Conservation (phyloP, 2,113 vertebrate species). For the Dromiciops gliroides region DNA sequence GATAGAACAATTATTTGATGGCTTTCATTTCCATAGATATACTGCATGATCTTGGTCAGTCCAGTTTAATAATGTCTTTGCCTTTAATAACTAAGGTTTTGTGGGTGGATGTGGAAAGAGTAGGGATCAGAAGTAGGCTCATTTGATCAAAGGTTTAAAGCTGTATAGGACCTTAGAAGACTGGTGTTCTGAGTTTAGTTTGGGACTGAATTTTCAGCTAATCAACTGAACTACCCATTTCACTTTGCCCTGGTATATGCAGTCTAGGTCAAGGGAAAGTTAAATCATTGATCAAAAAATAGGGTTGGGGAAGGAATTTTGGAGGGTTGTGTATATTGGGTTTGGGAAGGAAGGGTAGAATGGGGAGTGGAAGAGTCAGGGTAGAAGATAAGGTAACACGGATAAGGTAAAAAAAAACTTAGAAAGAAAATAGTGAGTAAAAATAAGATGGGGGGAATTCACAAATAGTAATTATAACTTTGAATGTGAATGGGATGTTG, state of each 20-base stretch:
- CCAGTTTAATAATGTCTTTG: not conserved
- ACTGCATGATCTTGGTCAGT: not conserved
- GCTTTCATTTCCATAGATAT: not conserved
- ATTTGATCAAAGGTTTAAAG: not conserved
- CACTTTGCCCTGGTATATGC: not conserved
- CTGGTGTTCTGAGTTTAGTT: conserved; percentile 6
- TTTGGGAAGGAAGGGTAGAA: too few species aligned
- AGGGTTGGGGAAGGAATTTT: not conserved
- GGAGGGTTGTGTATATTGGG: too few species aligned
- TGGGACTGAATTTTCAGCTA: not conserved
- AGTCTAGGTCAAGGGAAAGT: not conserved
- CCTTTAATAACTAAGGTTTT: not conserved
- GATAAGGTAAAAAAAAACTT: not conserved
- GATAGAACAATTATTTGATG: not conserved
- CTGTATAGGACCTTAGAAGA: not conserved
- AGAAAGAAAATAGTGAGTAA: not conserved
- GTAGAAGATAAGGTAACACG: not conserved
- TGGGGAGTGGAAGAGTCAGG: too few species aligned
- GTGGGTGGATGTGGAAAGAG: not conserved
- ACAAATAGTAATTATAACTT: not conserved
- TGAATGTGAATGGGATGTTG: not conserved
- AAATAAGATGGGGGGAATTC: not conserved
- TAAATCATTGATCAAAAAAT: not conserved
- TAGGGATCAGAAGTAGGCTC: not conserved
- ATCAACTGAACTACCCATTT: not conserved